Evolutionary conservation across 1,140 invertebrate species (phyloP).

Genomic region (Olivierus martensii): DNA sequence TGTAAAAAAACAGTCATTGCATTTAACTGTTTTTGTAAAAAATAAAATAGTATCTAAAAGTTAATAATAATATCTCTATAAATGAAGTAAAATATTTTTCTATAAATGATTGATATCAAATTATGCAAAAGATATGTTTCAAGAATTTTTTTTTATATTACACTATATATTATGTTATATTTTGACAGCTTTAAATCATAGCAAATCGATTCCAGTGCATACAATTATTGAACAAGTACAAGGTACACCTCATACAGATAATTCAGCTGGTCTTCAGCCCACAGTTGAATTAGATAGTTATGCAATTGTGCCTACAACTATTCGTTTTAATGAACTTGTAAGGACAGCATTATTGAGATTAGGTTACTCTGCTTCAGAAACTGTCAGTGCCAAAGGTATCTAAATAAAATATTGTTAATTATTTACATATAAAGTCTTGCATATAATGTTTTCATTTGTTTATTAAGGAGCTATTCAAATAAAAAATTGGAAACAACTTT

Average conservation of each 20-base stretch:
- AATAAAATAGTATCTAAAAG: no score
- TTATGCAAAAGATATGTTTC: no score
- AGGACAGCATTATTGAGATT: conserved; percentile 57
- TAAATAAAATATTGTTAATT: no score
- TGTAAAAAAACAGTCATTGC: no score
- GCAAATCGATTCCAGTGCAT: conserved; percentile 13
- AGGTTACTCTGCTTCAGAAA: conserved; percentile 59
- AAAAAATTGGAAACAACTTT: conserved; percentile 83
- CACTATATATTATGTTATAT: no score
- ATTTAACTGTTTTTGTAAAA: no score
- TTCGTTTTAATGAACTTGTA: conserved; percentile 69
- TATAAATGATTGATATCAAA: no score
- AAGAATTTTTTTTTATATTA: no score
- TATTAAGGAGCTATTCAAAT: conserved; percentile 64
- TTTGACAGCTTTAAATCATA: conserved; percentile 2
- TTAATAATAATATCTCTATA: no score
- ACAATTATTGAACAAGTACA: conserved; percentile 15
- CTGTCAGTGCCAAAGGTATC: conserved; percentile 60
- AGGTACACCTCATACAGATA: neutral
- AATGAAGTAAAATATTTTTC: no score
- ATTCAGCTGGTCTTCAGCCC: neutral
- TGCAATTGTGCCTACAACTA: conserved; percentile 79
- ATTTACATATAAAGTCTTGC: no score
- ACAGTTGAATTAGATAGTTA: conserved; percentile 61
- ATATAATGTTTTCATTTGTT: no score